Evolutionary conservation across 2,797 vertebrate genomes (phyloP).

Genomic region (Molossus alvarezi): DNA sequence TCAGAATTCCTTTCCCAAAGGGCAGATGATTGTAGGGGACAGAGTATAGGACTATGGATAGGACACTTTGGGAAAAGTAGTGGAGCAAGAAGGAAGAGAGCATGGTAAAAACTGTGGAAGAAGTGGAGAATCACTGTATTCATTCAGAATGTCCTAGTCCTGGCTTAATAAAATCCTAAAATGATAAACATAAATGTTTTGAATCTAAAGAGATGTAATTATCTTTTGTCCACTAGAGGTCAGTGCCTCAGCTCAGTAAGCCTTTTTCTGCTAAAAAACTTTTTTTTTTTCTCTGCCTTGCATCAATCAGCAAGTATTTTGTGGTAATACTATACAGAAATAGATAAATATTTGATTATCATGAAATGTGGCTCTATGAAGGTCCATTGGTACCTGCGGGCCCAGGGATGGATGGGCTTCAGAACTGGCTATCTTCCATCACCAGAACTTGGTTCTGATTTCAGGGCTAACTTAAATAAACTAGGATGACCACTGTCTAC

Average conservation of each 20-base stretch:
- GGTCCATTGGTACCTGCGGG: neutral
- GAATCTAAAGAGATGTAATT: slow-evolving; percentile 48
- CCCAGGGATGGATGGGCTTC: neutral
- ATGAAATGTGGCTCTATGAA: slow-evolving; percentile 18
- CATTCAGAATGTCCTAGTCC: neutral
- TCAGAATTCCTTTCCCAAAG: slow-evolving; percentile 52
- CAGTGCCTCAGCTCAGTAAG: slow-evolving; percentile 61
- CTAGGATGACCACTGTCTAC: neutral
- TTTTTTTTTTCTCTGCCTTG: slow-evolving; percentile 34
- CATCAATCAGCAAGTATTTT: slow-evolving; percentile 51
- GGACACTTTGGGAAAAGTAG: slow-evolving; percentile 20
- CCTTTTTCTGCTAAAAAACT: slow-evolving; percentile 4
- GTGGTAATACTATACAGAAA: neutral
- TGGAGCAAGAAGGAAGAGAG: slow-evolving; percentile 45
- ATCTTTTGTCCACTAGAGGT: slow-evolving; percentile 75
- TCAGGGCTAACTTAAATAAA: slow-evolving; percentile 21
- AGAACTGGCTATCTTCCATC: neutral
- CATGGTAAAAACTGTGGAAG: neutral
- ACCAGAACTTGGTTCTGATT: slow-evolving; percentile 9
- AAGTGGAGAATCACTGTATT: neutral
- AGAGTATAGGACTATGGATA: slow-evolving; percentile 5
- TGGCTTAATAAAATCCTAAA: slow-evolving; percentile 57
- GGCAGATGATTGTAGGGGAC: neutral
- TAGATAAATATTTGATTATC: neutral
- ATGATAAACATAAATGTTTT: neutral